Evolutionary conservation across 2,113 vertebrate genomes (phyloP).

Genomic region (Phyllostomus hastatus): DNA sequence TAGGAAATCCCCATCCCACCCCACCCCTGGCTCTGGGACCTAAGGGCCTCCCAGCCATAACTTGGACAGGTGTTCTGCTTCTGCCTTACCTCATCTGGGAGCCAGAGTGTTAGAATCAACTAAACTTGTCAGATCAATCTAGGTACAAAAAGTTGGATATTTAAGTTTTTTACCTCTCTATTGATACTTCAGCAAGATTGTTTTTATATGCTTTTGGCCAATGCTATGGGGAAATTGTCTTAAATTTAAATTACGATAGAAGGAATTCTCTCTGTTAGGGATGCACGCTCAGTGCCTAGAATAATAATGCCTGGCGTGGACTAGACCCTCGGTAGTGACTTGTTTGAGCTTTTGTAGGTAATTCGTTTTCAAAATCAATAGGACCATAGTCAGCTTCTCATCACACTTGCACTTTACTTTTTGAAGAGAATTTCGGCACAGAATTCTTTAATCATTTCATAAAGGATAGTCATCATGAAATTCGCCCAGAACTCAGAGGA

Average conservation of each 20-base stretch:
- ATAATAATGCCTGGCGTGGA: neutral
- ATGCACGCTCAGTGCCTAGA: neutral
- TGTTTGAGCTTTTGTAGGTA: neutral
- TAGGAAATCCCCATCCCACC: neutral
- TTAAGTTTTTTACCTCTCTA: neutral
- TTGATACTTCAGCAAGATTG: neutral
- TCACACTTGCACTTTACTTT: neutral
- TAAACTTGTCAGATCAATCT: neutral
- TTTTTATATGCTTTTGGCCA: neutral
- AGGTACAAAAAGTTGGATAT: neutral
- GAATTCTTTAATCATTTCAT: neutral
- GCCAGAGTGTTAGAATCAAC: neutral
- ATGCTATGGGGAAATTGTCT: neutral
- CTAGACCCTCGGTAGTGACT: neutral
- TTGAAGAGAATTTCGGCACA: neutral
- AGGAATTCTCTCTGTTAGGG: neutral
- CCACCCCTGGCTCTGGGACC: neutral
- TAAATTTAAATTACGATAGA: neutral
- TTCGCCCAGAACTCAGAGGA: neutral
- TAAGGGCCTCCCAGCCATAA: neutral
- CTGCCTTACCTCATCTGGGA: neutral
- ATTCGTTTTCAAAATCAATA: conserved; percentile 14
- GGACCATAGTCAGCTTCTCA: neutral
- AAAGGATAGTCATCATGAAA: neutral
- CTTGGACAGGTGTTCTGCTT: neutral